Evolutionary conservation across 2,888 invertebrate genomes (phyloP).

Genomic region (Torymus auratus): DNA sequence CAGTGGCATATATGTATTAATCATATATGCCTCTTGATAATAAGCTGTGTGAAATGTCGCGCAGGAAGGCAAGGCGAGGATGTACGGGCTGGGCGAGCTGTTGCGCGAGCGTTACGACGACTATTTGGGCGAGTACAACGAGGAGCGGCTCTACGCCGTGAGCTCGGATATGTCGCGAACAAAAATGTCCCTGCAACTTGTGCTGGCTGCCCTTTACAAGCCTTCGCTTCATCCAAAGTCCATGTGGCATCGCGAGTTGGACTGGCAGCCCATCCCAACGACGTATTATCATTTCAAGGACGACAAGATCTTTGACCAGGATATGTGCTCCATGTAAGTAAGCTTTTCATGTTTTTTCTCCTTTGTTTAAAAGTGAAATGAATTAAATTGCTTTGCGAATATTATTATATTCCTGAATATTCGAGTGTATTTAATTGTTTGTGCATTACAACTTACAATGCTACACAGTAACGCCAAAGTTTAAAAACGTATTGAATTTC

Average conservation of each 20-base stretch:
- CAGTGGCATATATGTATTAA: too few relatives aligned
- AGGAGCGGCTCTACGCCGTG: slow-evolving; percentile 71
- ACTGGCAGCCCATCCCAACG: slow-evolving; percentile 81
- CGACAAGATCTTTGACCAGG: slow-evolving; percentile 14
- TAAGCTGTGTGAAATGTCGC: too few relatives aligned
- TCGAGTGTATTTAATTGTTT: too few relatives aligned
- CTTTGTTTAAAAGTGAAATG: too few relatives aligned
- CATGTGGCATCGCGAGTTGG: slow-evolving; percentile 78
- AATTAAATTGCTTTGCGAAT: too few relatives aligned
- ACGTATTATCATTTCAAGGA: neutral
- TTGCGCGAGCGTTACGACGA: slow-evolving; percentile 76
- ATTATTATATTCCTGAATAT: too few relatives aligned
- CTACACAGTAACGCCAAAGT: too few relatives aligned
- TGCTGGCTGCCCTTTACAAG: slow-evolving; percentile 83
- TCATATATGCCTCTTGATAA: too few relatives aligned
- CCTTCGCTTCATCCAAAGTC: slow-evolving; percentile 76
- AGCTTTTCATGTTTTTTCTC: too few relatives aligned
- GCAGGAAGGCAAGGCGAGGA: slow-evolving; percentile 79
- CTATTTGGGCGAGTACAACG: slow-evolving; percentile 77
- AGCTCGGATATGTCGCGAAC: slow-evolving; percentile 85
- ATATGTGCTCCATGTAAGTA: slow-evolving; percentile 44
- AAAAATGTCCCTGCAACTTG: slow-evolving; percentile 83
- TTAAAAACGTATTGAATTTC: neutral
- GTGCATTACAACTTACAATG: too few relatives aligned
- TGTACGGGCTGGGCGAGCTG: slow-evolving; percentile 77